Evolutionary conservation across 2,113 vertebrate species (phyloP), one percentile per base, ranked within the genome.

Genomic region (Oriolus oriolus): DNA sequence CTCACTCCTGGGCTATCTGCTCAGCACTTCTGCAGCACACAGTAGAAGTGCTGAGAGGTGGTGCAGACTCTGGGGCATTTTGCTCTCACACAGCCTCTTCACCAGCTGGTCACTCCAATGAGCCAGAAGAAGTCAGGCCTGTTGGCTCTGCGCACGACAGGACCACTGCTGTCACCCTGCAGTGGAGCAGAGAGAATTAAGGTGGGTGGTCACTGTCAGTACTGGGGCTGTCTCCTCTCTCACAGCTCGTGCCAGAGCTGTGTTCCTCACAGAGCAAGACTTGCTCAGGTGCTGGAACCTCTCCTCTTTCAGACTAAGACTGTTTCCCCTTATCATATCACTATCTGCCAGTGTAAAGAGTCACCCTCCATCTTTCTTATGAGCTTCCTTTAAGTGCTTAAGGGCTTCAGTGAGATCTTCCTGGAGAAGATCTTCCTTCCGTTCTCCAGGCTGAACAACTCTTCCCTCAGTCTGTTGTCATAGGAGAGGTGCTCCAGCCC

Each of bases 81-180:
- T 47, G 45, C n/a, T n/a, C 16, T 69, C 10, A 19, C 27, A 16
- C 6, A 31, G 30, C 21, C 30, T 16, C 15, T n/a, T 60, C 5
- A 19, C 7, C 18, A 83, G 6, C 22, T 69, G 41, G 18, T 56
- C 27, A 15, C 4, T 35, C 8, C 42, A 42, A 4, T 54, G 31
- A 63, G 26, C 35, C 35, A 42, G 22, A 23, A 41, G 6, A 27
- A 54, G 35, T 37, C 12, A 33, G 31, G 10, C 2, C 13, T 24
- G 2, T 33, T 24, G 35, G 44, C 31, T 35, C 31, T 50, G 22
- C 7, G 15, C 22, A 5, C 0, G 0, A n/a, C 49, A 8, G 35
- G 27, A 21, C 22, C 13, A 6, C 23, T 37, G 6, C 31, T 49
- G 47, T 20, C 26, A 20, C 35, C 18, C 35, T 63, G 23, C 56